phyloP scores from a whole-genome alignment of 2,797 vertebrate genomes.

The Danionella dracula region DNA sequence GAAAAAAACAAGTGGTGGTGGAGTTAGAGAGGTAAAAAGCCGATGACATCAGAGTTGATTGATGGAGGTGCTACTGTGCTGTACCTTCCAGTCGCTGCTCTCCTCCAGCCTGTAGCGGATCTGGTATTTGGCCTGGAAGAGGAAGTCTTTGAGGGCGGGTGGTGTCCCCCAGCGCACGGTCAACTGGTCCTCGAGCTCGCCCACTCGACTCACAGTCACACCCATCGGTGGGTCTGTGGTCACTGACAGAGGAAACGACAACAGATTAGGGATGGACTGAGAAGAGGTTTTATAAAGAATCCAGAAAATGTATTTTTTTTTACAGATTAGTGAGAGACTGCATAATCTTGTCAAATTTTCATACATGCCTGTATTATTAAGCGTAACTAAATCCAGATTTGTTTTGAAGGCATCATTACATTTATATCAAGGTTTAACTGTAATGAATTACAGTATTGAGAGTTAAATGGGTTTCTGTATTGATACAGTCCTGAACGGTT shows the following conservation, averaged over 20 bases:
- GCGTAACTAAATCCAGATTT: too few species aligned
- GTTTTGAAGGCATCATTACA: too few species aligned
- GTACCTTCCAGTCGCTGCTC: conserved; percentile 83
- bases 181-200: conserved; percentile 82
- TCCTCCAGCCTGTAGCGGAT: conserved; percentile 84
- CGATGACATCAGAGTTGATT: too few species aligned
- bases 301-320: too few species aligned
- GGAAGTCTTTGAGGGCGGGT: conserved; percentile 79
- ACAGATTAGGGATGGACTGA: neutral
- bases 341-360: too few species aligned
- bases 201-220: conserved; percentile 78
- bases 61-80: neutral
- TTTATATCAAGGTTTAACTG: too few species aligned
- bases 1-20: neutral
- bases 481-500: too few species aligned
- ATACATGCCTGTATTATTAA: too few species aligned
- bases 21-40: neutral
- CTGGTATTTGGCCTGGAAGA: conserved; percentile 87
- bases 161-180: conserved; percentile 82
- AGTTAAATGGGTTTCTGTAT: too few species aligned
- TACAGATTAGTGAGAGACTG: too few species aligned
- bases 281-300: neutral
- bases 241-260: conserved; percentile 55
- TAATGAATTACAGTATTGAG: too few species aligned
- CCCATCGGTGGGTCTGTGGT: conserved; percentile 78